A percentile compares a stretch with the other conserved stretches of the same genome.
Evolutionary conservation across 92 coral and sea anemone genomes (phyloP).

Genomic region (Porites evermanni): DNA sequence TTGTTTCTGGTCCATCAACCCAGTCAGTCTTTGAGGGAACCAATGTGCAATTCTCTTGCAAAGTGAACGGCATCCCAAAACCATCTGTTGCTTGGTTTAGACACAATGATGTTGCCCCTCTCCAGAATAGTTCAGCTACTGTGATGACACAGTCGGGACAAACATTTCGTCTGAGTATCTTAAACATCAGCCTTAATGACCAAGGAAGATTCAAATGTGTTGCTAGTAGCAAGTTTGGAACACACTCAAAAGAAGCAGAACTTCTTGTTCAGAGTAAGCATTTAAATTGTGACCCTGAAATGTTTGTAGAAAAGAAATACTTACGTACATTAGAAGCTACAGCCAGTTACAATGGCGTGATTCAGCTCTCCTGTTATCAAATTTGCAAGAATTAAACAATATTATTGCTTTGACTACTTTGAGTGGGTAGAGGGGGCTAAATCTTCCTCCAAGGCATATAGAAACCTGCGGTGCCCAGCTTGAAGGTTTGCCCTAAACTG

Average conservation of each 20-base stretch:
- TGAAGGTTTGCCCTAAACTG: no score
- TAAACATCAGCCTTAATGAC: conserved; percentile 53
- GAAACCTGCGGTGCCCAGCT: no score
- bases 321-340: no score
- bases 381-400: no score
- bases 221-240: conserved; percentile 75
- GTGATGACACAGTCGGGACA: conserved; percentile 42
- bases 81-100: conserved; percentile 81
- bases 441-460: no score
- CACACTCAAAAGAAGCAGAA: conserved; percentile 46
- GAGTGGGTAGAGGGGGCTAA: no score
- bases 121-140: conserved; percentile 62
- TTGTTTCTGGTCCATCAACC: conserved; percentile 58
- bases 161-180: conserved; percentile 64
- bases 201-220: conserved; percentile 77
- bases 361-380: no score
- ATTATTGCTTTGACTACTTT: no score
- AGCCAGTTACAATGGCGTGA: no score
- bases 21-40: conserved; percentile 67
- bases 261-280: conserved; percentile 82
- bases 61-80: conserved; percentile 77
- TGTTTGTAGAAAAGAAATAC: background rate
- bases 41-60: conserved; percentile 69
- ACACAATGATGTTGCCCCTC: conserved; percentile 32
- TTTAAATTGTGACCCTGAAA: no score